Evolutionary conservation across 2,888 invertebrate genomes (phyloP).

Genomic region (Beris chalybata): DNA sequence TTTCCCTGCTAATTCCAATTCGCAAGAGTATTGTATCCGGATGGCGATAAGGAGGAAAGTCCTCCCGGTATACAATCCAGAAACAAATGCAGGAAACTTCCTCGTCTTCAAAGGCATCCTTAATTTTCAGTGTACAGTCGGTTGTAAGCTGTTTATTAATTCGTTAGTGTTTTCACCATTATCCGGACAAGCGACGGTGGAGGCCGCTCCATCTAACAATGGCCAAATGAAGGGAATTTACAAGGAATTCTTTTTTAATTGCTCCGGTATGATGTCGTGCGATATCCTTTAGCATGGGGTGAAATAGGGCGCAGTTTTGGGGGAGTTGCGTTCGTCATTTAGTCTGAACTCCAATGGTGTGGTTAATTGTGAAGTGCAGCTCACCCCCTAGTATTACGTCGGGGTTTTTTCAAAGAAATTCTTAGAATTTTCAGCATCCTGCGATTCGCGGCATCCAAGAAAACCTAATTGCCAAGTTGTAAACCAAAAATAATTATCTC

Average conservation of each 20-base stretch:
- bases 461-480: conserved; percentile 25
- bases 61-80: not conserved
- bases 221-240: conserved; percentile 14
- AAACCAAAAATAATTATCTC: conserved; percentile 30
- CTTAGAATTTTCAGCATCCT: not conserved
- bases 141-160: conserved; percentile 21
- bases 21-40: not conserved
- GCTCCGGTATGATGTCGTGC: conserved; percentile 12
- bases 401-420: not conserved
- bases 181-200: not conserved
- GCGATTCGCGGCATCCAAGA: not conserved
- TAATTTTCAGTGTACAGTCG: conserved; percentile 3
- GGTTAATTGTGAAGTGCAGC: conserved; percentile 25
- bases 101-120: not conserved
- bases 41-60: not conserved
- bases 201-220: conserved; percentile 5
- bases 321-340: no score
- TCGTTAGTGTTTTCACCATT: conserved; percentile 8
- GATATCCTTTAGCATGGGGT: no score
- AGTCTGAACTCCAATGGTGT: not conserved
- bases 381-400: not conserved
- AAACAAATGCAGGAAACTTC: conserved; percentile 1
- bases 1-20: not conserved
- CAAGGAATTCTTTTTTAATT: conserved; percentile 14
- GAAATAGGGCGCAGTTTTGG: no score